Conservation (phyloP, 1,140 invertebrate genomes). For the Parasteatoda tepidariorum region DNA sequence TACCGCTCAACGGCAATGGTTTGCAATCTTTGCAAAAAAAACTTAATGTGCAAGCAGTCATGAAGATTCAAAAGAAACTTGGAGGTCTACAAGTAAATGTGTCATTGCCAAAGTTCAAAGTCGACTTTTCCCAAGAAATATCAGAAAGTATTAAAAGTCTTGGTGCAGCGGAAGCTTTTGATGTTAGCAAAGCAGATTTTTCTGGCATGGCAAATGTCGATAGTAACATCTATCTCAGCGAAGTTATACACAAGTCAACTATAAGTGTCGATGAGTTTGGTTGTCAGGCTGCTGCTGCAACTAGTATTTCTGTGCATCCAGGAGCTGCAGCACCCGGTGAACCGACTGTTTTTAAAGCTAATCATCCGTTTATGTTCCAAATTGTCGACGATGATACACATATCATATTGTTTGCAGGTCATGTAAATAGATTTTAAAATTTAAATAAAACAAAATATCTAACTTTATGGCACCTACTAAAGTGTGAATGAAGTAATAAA, state of each 20-base stretch:
- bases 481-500: no score
- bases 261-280: constrained; percentile 36
- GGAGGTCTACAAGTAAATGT: not conserved
- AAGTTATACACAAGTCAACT: not conserved
- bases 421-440: no score
- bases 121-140: not conserved
- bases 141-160: not conserved
- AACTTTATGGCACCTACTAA: no score
- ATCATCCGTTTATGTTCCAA: no score
- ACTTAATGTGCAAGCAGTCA: not conserved
- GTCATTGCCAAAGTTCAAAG: constrained; percentile 1
- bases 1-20: constrained; percentile 5
- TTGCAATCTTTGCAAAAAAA: not conserved
- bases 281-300: constrained; percentile 13
- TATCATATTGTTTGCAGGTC: no score
- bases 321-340: no score
- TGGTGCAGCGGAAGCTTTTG: not conserved
- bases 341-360: no score
- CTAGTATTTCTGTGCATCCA: no score
- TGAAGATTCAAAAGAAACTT: not conserved
- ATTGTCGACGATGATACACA: no score
- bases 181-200: not conserved
- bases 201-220: not conserved
- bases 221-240: not conserved
- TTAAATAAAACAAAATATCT: no score